Percentiles rank a stretch among this genome's conserved stretches.
Evolutionary conservation across 2,797 vertebrate species (phyloP).

Genomic region (Periparus ater): DNA sequence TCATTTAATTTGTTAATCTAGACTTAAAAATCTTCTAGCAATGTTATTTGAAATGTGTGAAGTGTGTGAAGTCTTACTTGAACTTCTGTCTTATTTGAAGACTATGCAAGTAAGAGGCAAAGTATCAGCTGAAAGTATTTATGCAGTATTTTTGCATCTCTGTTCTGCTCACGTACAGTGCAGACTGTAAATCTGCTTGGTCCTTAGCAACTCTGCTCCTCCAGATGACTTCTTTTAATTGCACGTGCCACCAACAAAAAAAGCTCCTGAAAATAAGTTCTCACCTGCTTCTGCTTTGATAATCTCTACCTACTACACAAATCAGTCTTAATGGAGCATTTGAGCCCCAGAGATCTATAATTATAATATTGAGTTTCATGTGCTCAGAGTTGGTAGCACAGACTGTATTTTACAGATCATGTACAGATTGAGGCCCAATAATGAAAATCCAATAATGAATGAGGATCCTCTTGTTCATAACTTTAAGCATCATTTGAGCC

Average conservation of each 20-base stretch:
- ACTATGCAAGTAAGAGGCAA: neutral
- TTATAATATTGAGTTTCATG: conserved; percentile 78
- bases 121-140: neutral
- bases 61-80: too few relatives aligned
- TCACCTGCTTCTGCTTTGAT: conserved; percentile 77
- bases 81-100: neutral
- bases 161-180: neutral
- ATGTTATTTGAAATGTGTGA: neutral
- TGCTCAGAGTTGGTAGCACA: conserved; percentile 55
- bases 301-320: conserved; percentile 71
- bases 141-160: neutral
- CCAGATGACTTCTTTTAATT: conserved; percentile 47
- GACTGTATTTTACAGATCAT: conserved; percentile 67
- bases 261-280: conserved; percentile 49
- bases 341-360: conserved; percentile 76
- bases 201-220: neutral
- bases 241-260: conserved; percentile 22
- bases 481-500: conserved; percentile 6
- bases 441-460: conserved; percentile 35
- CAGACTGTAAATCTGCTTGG: neutral
- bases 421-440: conserved; percentile 51
- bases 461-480: conserved; percentile 39
- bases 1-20: neutral
- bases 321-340: conserved; percentile 76
- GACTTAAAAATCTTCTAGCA: neutral